These are phyloP conservation scores for Characodon lateralis DNA, from an alignment of 2,797 vertebrate genomes.

Conservation along the genomic window DNA sequence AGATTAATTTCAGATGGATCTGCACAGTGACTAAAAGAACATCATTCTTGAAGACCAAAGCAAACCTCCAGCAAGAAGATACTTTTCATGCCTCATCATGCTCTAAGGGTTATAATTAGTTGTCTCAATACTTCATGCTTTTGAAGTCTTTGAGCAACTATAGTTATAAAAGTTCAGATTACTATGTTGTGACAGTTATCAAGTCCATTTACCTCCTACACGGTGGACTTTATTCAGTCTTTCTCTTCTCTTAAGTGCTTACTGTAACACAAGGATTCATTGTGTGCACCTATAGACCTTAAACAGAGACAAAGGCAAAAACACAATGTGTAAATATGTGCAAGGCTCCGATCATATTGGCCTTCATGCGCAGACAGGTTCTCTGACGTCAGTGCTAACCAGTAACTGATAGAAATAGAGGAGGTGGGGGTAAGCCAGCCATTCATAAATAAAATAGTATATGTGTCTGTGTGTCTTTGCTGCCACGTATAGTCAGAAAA, in stretches of 20 bases:
- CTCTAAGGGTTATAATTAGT: background rate
- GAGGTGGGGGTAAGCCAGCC: slow-evolving; percentile 17
- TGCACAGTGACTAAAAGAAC: background rate
- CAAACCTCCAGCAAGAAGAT: background rate
- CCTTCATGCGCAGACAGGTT: slow-evolving; percentile 61
- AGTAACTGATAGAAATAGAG: slow-evolving; percentile 41
- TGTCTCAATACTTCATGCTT: background rate
- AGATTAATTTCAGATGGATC: background rate
- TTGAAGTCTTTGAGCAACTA: background rate
- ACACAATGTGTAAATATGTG: slow-evolving; percentile 21
- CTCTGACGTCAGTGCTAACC: slow-evolving; percentile 66
- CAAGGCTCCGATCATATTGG: slow-evolving; percentile 65
- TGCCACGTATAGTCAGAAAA: slow-evolving; percentile 15
- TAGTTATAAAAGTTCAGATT: slow-evolving; percentile 33
- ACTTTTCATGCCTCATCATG: background rate
- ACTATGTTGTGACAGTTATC: slow-evolving; percentile 37
- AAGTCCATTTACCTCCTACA: slow-evolving; percentile 13
- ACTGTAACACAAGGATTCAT: slow-evolving; percentile 28
- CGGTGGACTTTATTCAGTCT: slow-evolving; percentile 6
- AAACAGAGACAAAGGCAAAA: slow-evolving; percentile 36
- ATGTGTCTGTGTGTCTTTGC: background rate
- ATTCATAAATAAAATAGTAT: slow-evolving; percentile 52
- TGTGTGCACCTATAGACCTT: slow-evolving; percentile 6
- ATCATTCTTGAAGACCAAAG: background rate
- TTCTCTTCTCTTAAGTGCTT: slow-evolving; percentile 11